Percentiles rank a stretch among this genome's conserved stretches.
These are phyloP conservation scores for Selene dorsalis DNA, from an alignment of 2,797 vertebrate species.

Conservation along the genomic window DNA sequence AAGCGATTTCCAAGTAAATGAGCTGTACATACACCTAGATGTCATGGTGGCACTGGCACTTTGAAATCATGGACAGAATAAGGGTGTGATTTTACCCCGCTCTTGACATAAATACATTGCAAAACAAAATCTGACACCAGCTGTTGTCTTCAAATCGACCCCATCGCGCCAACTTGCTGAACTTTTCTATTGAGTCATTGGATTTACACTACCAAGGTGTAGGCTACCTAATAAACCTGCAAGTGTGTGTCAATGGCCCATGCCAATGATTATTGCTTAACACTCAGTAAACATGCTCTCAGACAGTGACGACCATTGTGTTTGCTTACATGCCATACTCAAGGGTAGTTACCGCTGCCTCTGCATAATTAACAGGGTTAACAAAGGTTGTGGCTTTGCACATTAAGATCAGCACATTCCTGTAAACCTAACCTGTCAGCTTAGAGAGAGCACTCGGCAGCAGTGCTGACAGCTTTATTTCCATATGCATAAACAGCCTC, in stretches of 20 bases:
- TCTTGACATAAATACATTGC: slow-evolving; percentile 11
- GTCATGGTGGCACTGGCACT: neutral
- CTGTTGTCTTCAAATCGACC: neutral
- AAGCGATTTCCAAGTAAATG: slow-evolving; percentile 32
- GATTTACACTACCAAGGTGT: neutral
- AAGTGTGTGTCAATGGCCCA: neutral
- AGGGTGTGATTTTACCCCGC: neutral
- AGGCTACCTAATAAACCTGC: neutral
- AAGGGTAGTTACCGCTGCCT: slow-evolving; percentile 37
- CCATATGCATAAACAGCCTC: slow-evolving; percentile 58
- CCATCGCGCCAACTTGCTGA: neutral
- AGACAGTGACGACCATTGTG: slow-evolving; percentile 22
- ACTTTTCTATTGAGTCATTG: neutral
- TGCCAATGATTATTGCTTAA: slow-evolving; percentile 8
- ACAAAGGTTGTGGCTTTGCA: slow-evolving; percentile 46
- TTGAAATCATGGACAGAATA: slow-evolving; percentile 8
- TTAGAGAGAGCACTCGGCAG: slow-evolving; percentile 51
- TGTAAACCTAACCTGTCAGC: slow-evolving; percentile 56
- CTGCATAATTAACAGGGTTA: slow-evolving; percentile 57
- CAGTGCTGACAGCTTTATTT: slow-evolving; percentile 59
- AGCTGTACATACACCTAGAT: neutral
- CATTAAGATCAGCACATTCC: slow-evolving; percentile 60
- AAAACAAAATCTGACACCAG: slow-evolving; percentile 21
- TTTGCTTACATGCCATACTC: slow-evolving; percentile 41
- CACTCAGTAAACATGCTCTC: slow-evolving; percentile 23